A percentile compares a stretch with the other conserved stretches of the same genome.
phyloP scores from a whole-genome alignment of 1,140 invertebrate species.

The Whitmania pigra region DNA sequence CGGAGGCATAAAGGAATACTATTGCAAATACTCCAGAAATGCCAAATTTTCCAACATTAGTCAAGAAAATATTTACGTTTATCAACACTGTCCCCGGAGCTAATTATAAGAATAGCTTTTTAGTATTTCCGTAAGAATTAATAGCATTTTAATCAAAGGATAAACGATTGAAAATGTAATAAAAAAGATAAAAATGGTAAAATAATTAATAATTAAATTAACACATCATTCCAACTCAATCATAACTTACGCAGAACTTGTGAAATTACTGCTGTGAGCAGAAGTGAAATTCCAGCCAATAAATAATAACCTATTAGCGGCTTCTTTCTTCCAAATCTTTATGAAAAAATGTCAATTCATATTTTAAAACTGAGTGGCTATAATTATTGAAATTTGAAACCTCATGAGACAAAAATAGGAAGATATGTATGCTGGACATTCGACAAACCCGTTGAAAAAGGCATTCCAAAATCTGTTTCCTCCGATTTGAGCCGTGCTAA shows the following conservation, averaged over 20 bases:
- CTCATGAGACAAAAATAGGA: conserved; percentile 29
- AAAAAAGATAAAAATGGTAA: background rate
- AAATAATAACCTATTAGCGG: conserved; percentile 32
- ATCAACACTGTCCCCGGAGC: background rate
- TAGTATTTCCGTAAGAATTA: background rate
- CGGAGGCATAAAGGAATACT: conserved; percentile 34
- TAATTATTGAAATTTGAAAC: conserved; percentile 25
- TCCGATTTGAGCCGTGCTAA: conserved; percentile 31
- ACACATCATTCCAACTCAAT: background rate
- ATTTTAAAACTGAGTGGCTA: background rate
- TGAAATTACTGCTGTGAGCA: conserved; percentile 8
- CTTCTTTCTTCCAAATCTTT: conserved; percentile 32
- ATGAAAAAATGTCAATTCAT: background rate
- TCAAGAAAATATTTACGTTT: conserved; percentile 46
- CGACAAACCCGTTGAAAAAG: conserved; percentile 35
- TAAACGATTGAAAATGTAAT: background rate
- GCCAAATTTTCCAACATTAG: conserved; percentile 67
- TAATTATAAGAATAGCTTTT: background rate
- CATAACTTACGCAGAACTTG: background rate
- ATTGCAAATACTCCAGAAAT: conserved; percentile 58
- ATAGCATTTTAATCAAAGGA: background rate
- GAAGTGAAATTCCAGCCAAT: conserved; percentile 32
- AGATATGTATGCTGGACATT: conserved; percentile 35
- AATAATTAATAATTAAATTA: background rate
- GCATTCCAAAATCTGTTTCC: conserved; percentile 37